phyloP scores from a whole-genome alignment of 2,113 vertebrate genomes.

The Sarotherodon lohbergeri region DNA sequence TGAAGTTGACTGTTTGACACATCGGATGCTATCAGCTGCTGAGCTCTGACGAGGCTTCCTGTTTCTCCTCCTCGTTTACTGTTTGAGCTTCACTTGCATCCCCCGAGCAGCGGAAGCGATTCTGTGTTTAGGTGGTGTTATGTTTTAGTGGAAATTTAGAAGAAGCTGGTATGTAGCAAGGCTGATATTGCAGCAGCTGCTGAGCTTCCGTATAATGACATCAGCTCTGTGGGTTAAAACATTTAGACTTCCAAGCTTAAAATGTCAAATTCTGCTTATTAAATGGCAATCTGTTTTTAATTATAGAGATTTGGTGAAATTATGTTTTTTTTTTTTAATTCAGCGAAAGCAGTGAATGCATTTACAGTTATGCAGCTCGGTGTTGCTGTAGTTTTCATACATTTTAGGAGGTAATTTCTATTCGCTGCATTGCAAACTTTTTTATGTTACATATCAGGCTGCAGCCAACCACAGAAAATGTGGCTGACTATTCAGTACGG shows the following conservation, averaged over 20 bases:
- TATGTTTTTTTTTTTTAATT: background rate
- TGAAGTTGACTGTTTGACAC: background rate
- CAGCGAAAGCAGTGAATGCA: background rate
- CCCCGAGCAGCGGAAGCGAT: background rate
- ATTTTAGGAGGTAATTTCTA: background rate
- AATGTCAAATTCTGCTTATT: background rate
- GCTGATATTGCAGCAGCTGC: background rate
- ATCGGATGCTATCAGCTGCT: background rate
- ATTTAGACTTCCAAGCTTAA: background rate
- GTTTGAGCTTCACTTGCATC: background rate
- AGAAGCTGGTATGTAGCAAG: background rate
- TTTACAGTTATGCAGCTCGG: background rate
- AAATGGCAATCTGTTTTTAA: background rate
- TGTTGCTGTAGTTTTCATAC: background rate
- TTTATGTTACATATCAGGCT: background rate
- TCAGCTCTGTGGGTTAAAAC: background rate
- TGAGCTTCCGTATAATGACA: background rate
- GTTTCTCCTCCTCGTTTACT: background rate
- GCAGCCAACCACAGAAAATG: background rate
- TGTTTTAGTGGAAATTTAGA: background rate
- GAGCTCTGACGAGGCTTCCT: background rate
- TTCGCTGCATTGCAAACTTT: background rate
- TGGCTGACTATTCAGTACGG: background rate
- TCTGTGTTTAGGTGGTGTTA: background rate
- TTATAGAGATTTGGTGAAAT: rapidly evolving